Percentiles rank a stretch among this genome's conserved stretches.
phyloP scores from a whole-genome alignment of 1,140 invertebrate species.

The Paramacrobiotus metropolitanus region DNA sequence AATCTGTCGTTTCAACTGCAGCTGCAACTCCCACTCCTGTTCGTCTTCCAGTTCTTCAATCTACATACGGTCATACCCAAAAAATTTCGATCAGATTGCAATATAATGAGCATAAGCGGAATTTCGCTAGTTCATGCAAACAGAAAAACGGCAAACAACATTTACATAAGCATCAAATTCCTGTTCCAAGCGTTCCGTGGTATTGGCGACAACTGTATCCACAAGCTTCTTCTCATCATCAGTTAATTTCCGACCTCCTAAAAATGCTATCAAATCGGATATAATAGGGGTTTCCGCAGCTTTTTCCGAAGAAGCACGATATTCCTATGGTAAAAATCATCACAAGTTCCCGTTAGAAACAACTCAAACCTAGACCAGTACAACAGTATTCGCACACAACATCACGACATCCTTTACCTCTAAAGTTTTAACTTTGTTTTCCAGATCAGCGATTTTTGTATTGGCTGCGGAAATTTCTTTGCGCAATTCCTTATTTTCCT shows the following conservation, averaged over 20 bases:
- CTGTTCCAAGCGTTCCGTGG: not conserved
- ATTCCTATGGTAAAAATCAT: not conserved
- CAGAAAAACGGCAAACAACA: not conserved
- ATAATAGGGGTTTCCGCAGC: not conserved
- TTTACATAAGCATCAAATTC: not conserved
- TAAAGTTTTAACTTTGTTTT: not conserved
- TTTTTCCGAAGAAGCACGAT: not conserved
- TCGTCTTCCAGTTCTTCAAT: slow-evolving; percentile 34
- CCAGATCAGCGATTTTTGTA: not conserved
- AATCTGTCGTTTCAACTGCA: slow-evolving; percentile 48
- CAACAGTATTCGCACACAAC: too few species aligned
- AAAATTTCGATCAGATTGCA: too few species aligned
- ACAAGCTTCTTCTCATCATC: not conserved
- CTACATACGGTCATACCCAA: too few species aligned
- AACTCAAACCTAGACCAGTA: too few species aligned
- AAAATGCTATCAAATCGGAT: not conserved
- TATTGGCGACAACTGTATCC: not conserved
- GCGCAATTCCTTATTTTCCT: not conserved
- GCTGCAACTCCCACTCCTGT: slow-evolving; percentile 44
- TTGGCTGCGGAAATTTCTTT: not conserved
- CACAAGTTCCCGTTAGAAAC: too few species aligned
- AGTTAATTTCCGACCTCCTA: not conserved
- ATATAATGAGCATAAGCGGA: too few species aligned
- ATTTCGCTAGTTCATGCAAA: too few species aligned
- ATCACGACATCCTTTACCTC: not conserved